Evolutionary conservation across 2,797 vertebrate genomes (phyloP).

Genomic region (Parauchenoglanis punctatus): DNA sequence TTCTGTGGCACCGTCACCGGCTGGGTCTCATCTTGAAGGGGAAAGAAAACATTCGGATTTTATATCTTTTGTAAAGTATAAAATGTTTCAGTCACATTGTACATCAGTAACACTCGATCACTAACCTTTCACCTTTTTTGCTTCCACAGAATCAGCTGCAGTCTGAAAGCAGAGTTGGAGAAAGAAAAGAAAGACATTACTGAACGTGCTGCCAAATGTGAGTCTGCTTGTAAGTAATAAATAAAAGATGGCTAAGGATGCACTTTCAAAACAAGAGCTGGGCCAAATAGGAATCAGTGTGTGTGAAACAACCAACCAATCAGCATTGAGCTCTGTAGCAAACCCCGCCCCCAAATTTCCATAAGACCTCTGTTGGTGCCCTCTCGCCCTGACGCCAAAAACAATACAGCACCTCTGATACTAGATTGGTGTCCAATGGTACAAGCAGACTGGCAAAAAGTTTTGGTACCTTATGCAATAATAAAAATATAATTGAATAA

Average conservation of each 20-base stretch:
- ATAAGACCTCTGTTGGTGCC: neutral
- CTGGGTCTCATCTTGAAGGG: neutral
- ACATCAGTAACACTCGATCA: neutral
- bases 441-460: neutral
- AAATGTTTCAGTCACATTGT: neutral
- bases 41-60: neutral
- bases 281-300: neutral
- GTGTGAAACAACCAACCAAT: neutral
- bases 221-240: neutral
- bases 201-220: neutral
- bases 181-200: neutral
- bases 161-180: slow-evolving; percentile 5
- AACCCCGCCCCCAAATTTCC: neutral
- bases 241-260: neutral
- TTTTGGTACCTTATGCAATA: neutral
- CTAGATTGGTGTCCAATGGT: neutral
- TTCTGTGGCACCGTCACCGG: slow-evolving; percentile 15
- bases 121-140: slow-evolving; percentile 47
- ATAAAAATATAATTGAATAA: neutral
- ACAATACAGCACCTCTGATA: neutral
- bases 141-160: slow-evolving; percentile 26
- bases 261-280: neutral
- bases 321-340: neutral
- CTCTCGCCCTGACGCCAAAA: neutral
- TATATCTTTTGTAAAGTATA: neutral